These are phyloP conservation scores for Metopia argyrocephala DNA, from an alignment of 2,888 invertebrate species.

Conservation along the genomic window DNA sequence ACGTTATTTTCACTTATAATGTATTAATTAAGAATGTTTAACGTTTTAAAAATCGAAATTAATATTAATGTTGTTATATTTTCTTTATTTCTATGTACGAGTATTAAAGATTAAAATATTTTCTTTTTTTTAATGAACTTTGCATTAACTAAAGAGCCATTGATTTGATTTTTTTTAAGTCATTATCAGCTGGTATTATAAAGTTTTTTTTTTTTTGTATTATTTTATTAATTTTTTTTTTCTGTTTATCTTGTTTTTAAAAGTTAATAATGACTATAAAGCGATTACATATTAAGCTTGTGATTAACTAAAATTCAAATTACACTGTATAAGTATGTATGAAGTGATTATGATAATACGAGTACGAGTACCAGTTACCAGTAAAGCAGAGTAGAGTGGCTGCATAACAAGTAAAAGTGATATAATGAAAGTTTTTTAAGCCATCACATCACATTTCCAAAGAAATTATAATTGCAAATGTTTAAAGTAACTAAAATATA, in stretches of 20 bases:
- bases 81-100: no score
- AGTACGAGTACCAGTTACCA: not conserved
- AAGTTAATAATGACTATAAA: no score
- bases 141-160: no score
- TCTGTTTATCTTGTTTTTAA: not conserved
- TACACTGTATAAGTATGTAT: not conserved
- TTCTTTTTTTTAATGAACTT: no score
- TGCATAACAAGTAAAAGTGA: slow-evolving; percentile 40
- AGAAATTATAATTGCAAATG: no score
- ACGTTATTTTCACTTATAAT: no score
- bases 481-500: no score
- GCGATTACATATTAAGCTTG: not conserved
- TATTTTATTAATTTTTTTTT: not conserved
- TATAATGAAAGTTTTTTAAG: slow-evolving; percentile 51
- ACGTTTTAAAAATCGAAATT: no score
- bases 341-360: not conserved
- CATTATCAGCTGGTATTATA: not conserved
- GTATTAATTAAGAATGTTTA: no score
- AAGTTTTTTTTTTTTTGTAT: not conserved
- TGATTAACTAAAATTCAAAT: not conserved
- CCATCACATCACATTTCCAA: no score
- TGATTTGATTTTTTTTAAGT: not conserved
- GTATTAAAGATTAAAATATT: no score
- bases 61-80: no score
- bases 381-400: not conserved